Evolutionary conservation across 2,888 invertebrate genomes (phyloP), one percentile per base, ranked within the genome.

Genomic region (Drosophila hawaiiensis): DNA sequence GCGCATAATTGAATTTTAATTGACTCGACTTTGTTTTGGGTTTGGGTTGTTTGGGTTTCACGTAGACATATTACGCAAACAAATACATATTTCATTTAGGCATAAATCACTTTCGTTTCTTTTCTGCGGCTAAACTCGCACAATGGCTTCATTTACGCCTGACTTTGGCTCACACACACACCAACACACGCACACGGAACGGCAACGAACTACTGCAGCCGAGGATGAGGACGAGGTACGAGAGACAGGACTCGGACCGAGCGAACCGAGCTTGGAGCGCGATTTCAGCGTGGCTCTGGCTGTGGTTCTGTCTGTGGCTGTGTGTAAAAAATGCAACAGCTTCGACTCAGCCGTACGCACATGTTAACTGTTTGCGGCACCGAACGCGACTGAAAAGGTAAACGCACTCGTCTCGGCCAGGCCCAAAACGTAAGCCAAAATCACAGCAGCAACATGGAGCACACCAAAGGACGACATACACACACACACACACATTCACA

Each of bases 381-480:
- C 92, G 92, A 92, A 92, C 91, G 92, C 93, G 92, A 93, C 93
- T 93, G 92, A 89, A 87, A 89, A 89, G 92, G 92, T 92, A 91
- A 92, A 92, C 90, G 91, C 82, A 92, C 93, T 91, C 90, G 91
- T 83, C 77, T 83, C 79, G 78, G 73, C 69, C 73, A 50, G 53
- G 73, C 70, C 71, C 80, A 82, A 73, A 58, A 52, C 66, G 56
- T 64, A 78, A 79, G 73, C 79, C 78, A 83, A 80, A 85, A 85
- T 83, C 87, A 85, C 84, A 79, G 85, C 85, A 80, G 68, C 80
- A 77, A 68, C 77, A 74, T 68, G 66, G 66, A 61, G 71, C 69
- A 73, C 69, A 67, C 64, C 47, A 47, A 47, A 47, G 47, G 47
- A 60, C 41, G 39, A 54, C 75, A 55, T 70, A 79, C 68, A 66